A percentile compares a stretch with the other conserved stretches of the same genome.
Evolutionary conservation across 2,113 vertebrate genomes (phyloP).

Genomic region (Elaphurus davidianus): DNA sequence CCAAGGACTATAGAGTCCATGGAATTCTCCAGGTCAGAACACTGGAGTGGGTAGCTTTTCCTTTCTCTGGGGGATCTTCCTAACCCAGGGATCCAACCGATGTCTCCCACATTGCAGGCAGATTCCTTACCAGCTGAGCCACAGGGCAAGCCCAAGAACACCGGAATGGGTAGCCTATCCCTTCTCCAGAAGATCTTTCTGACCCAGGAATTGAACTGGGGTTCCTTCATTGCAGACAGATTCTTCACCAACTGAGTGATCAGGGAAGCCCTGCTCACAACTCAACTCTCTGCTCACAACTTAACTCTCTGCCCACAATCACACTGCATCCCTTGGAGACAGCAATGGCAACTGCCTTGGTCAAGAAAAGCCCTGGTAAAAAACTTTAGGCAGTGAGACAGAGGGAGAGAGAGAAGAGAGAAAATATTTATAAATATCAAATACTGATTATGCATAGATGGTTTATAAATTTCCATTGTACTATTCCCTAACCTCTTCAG

Average conservation of each 20-base stretch:
- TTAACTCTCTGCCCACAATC: neutral
- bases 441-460: neutral
- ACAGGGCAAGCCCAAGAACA: neutral
- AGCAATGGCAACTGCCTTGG: neutral
- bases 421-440: neutral
- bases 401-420: neutral
- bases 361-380: neutral
- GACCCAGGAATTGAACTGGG: neutral
- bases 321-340: accelerated
- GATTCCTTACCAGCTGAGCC: neutral
- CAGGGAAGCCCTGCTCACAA: neutral
- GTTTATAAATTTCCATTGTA: neutral
- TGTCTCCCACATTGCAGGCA: accelerated
- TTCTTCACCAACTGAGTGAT: neutral
- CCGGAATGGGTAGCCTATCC: accelerated
- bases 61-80: neutral
- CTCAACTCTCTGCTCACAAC: neutral
- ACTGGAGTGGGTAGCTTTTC: neutral
- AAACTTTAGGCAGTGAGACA: neutral
- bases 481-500: neutral
- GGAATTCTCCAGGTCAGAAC: neutral
- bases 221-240: neutral
- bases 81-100: neutral
- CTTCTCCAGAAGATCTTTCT: neutral
- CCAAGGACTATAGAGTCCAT: neutral